These are phyloP conservation scores for Stenichneumon culpator DNA, from an alignment of 2,888 invertebrate species.

Conservation along the genomic window DNA sequence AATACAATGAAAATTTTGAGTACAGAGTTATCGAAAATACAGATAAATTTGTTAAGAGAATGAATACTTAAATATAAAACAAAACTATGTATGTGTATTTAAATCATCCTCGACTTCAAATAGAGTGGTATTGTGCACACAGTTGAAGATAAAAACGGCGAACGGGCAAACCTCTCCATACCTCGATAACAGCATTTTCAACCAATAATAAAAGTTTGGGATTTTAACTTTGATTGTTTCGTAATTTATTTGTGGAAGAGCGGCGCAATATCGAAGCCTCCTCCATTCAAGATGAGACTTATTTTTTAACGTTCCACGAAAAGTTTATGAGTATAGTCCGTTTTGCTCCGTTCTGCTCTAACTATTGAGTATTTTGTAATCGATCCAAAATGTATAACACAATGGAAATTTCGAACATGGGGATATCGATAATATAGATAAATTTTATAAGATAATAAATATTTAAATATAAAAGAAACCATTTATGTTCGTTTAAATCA, in stretches of 20 bases:
- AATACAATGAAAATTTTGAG: too few species aligned
- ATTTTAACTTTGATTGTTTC: not conserved
- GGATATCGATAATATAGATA: not conserved
- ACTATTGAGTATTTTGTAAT: not conserved
- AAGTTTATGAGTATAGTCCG: not conserved
- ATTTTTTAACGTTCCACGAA: not conserved
- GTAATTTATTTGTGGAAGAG: too few species aligned
- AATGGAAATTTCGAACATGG: not conserved
- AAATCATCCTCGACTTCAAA: too few species aligned
- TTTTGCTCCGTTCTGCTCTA: not conserved
- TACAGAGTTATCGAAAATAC: not conserved
- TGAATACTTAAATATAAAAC: not conserved
- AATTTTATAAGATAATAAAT: not conserved
- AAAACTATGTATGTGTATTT: not conserved
- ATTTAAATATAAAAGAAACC: not conserved
- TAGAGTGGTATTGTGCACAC: conserved; percentile 85
- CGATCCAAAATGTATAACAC: too few species aligned
- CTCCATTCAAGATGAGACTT: not conserved
- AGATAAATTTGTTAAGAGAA: not conserved
- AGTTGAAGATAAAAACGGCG: conserved; percentile 10
- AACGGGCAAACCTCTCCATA: not conserved
- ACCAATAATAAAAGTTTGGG: too few species aligned
- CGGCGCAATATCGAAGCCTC: not conserved
- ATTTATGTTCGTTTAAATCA: not conserved
- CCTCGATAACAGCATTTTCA: not conserved